Evolutionary conservation across 2,113 vertebrate species (phyloP).

Genomic region (Scartelaos histophorus): DNA sequence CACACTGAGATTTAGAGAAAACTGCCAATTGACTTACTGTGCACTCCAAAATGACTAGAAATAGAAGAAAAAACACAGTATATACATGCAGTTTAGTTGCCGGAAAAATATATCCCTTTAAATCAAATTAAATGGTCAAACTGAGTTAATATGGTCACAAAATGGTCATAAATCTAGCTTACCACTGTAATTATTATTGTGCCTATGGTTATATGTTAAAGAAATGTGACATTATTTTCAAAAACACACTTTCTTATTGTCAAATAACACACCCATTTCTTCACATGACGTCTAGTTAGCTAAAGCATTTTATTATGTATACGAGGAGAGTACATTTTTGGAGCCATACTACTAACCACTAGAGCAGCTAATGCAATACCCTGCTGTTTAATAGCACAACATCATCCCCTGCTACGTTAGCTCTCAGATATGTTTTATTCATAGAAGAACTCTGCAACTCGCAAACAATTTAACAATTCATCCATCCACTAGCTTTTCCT

Average conservation of each 20-base stretch:
- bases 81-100: too few species aligned
- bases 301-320: constrained; percentile 10
- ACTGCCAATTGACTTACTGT: too few species aligned
- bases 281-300: background rate
- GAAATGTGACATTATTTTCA: background rate
- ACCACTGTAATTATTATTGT: too few species aligned
- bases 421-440: constrained; percentile 13
- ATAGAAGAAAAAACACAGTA: too few species aligned
- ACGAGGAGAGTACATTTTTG: background rate
- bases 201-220: background rate
- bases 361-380: constrained; percentile 11
- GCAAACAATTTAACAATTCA: constrained; percentile 27
- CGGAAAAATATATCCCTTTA: too few species aligned
- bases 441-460: constrained; percentile 7
- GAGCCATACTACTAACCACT: background rate
- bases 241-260: background rate
- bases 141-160: too few species aligned
- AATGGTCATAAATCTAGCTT: too few species aligned
- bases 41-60: too few species aligned
- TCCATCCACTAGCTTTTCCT: constrained; percentile 22
- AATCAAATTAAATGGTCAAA: too few species aligned
- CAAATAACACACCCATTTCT: background rate
- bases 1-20: too few species aligned
- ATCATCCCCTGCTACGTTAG: constrained; percentile 11
- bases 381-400: constrained; percentile 16